Conservation (phyloP, 1,140 invertebrate species). For the Pygmarrhopalites habei region DNA sequence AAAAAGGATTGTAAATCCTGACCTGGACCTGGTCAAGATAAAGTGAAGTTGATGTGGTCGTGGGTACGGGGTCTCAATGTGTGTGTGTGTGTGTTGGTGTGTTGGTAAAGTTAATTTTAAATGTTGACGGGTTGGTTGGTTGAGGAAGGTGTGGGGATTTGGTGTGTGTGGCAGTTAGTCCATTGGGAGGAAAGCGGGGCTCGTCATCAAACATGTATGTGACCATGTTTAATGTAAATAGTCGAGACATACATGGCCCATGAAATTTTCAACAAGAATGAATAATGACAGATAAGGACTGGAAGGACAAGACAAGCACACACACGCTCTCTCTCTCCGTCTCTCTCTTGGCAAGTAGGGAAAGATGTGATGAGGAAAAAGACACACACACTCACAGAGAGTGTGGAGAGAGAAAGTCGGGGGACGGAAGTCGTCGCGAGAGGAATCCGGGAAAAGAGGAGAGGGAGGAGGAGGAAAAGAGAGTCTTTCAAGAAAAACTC, state of each 20-base stretch:
- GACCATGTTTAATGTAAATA: slow-evolving; percentile 33
- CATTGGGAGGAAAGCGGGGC: slow-evolving; percentile 5
- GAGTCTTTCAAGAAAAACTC: background rate
- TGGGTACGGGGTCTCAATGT: no score
- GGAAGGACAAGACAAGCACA: background rate
- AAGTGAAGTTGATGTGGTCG: no score
- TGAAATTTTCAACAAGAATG: slow-evolving; percentile 31
- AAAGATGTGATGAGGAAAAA: no score
- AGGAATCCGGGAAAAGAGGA: background rate
- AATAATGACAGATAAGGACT: slow-evolving; percentile 22
- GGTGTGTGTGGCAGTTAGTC: slow-evolving; percentile 6
- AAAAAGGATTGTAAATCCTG: no score
- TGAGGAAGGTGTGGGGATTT: slow-evolving; percentile 12
- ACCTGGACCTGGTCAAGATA: no score
- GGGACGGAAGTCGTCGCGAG: background rate
- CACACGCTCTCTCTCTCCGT: no score
- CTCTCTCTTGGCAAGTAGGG: no score
- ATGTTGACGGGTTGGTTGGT: slow-evolving; percentile 15
- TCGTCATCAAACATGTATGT: slow-evolving; percentile 33
- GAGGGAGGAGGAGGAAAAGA: background rate
- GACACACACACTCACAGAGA: no score
- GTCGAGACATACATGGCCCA: slow-evolving; percentile 23
- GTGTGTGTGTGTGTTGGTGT: no score
- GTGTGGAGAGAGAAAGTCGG: background rate
- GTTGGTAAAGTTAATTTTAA: slow-evolving; percentile 17